Percentiles rank a stretch among this genome's conserved stretches.
These are phyloP conservation scores for Odontocolon sp. DNA, from an alignment of 2,888 invertebrate species.

Conservation along the genomic window DNA sequence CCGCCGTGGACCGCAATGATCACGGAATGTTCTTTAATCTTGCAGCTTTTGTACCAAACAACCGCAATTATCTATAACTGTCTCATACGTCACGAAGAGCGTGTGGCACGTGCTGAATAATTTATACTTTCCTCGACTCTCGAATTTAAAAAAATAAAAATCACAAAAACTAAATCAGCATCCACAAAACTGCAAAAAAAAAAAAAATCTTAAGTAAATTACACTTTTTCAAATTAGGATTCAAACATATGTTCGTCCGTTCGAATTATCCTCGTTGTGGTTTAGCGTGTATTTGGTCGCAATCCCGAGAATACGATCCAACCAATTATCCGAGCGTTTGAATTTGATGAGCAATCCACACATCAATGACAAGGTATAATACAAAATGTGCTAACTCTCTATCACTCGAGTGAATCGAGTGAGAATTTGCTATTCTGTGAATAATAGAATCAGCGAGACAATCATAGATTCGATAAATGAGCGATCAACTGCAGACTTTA, in stretches of 20 bases:
- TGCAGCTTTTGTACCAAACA: constrained; percentile 20
- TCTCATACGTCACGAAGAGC: not conserved
- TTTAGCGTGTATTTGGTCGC: not conserved
- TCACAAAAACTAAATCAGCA: not conserved
- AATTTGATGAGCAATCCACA: constrained; percentile 39
- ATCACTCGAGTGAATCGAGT: constrained; percentile 29
- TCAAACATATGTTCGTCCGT: not conserved
- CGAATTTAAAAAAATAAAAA: not conserved
- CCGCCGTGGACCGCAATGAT: not conserved
- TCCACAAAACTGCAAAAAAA: not conserved
- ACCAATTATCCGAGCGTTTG: constrained; percentile 18
- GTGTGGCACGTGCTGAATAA: constrained; percentile 31
- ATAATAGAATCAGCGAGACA: constrained; percentile 1
- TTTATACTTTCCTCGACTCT: not conserved
- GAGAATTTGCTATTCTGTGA: constrained; percentile 21
- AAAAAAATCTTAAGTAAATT: not conserved
- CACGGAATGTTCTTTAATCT: constrained; percentile 2
- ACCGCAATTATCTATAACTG: constrained; percentile 43
- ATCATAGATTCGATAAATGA: constrained; percentile 20
- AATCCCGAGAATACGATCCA: constrained; percentile 7
- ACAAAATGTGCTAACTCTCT: constrained; percentile 14
- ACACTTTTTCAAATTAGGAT: not conserved
- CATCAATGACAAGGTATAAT: constrained; percentile 1
- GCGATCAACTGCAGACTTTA: not conserved
- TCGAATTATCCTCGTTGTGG: not conserved